Base-by-base conservation (phyloP, 2,888 invertebrate species). In the Eustalomyia histrio region DNA sequence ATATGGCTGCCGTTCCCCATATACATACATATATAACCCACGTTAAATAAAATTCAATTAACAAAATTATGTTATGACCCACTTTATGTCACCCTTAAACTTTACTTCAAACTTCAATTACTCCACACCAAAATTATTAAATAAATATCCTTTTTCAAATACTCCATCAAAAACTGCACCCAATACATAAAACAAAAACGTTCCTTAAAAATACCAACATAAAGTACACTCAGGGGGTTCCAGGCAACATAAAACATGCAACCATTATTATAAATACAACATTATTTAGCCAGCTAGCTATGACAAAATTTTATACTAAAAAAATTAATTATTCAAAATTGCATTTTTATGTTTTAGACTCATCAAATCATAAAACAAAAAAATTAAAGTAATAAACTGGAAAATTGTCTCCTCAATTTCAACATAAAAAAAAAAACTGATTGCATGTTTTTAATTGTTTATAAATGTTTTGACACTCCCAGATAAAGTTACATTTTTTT, bases 381-480 rank as follows among this genome's bases (percentile, higher is more conserved):
- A 69, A 69, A 58, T n/a, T n/a, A 58, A 69, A 60, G 43, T 65
- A 60, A 69, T 65, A 65, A 55, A 68, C 35, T 47, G 50, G 5
- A 65, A 78, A 60, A 76, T 50, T 65, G 60, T 43, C 50, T 57
- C 2, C 47, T 16, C 9, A 43, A 29, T 18, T 29, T 76, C 29
- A 4, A 24, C 55, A 61, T n/a, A n/a, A 1, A 16, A 17, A 24
- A 63, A 55, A 55, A 33, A 63, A 64, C 8, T 58, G 29, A 65
- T 75, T 79, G 57, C 64, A 69, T 79, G 60, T 71, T 75, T 57
- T 29, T 61, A 24, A 35, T 52, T 58, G 16, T 71, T 75, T 61
- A 29, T 61, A 29, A 35, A 58, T 58, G 16, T 63, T 76, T 72
- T 52, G 39, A 0, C 65, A 55, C 75, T 67, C 58, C 47, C 24